Base-by-base conservation (phyloP, 2,797 vertebrate genomes). In the Melanogrammus aeglefinus region DNA sequence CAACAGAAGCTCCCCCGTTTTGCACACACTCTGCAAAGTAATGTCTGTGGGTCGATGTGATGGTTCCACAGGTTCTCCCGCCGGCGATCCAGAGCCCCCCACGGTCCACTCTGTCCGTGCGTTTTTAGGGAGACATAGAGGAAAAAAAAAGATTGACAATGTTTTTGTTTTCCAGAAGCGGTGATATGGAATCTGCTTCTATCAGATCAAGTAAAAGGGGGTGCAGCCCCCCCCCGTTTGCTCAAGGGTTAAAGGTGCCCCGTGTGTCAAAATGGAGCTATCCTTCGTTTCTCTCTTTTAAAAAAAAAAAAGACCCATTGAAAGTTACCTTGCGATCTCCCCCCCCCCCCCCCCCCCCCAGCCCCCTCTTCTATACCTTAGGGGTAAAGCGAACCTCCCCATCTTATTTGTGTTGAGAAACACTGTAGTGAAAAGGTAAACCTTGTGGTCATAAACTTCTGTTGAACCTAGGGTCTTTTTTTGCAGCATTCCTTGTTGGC, bases 401-500 rank as follows among this genome's bases (percentile, higher is more conserved):
- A 91, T 95, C 88, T 88, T 94, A 93, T 95, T 96, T 96, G 94
- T 96, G 95, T 96, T 96, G 94, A 94, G 94, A 94, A 94, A 96
- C 94, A 96, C 96, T 96, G 96, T 98, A 98, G 96, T 97, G 90
- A 96, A 95, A 69, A 95, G 94, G 97, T 95, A 96, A 96, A 91
- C 96, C 95, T 97, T 97, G 96, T 99, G 96, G 95, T 97, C 96
- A 96, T 96, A 96, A 96, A 93, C 95, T 96, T 96, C 96, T 97
- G 95, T 98, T 97, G 95, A 95, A 97, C 95, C 92, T 97, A 96
- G 96, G 96, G 94, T 95, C 94, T 95, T 96, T 95, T 89, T 89
- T 96, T 96, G 94, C 96, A 97, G 96, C 96, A 98, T 98, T 98
- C 95, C 96, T 97, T 96, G 95, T 98, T 97, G 96, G 98, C 96